Evolutionary conservation across 2,797 vertebrate species (phyloP), one percentile per base, ranked within the genome.

Genomic region (Eulemur rubriventer): DNA sequence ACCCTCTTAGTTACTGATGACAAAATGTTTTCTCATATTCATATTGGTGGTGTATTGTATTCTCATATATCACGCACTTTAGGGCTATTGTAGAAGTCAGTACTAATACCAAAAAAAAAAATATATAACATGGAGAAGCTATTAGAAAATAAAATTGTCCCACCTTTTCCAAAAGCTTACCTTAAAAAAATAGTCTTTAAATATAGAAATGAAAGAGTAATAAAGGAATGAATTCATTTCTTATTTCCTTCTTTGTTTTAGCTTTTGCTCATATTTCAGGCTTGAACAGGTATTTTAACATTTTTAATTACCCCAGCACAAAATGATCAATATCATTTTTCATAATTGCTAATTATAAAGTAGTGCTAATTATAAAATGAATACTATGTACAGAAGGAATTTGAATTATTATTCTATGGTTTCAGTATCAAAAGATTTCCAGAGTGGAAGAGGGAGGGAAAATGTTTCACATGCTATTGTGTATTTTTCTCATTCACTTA

Each of bases 61-160:
- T 48, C 38, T 91, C 43, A 72, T 38, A 48, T 73, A 30, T 41
- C 79, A 61, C 18, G 59, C 7, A 79, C 7, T 24, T 93, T 69
- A 35, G 16, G 4, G 12, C 28, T 95, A n/a, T 30, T 85, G 96
- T 72, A 61, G 16, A 69, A 91, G 14, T 61, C 35, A 91, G 2
- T 63, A 11, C 2, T 70, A 91, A 91, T 50, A 61, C 4, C 35
- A 57, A 82, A 83, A 59, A 83, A 89, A 79, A 26, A 86, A 94
- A 83, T 28, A 80, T 63, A 26, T 67, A 88, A 84, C 11, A 87
- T 38, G 55, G 5, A 90, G 28, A 94, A 35, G 2, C 6, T 63
- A 59, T 46, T 91, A 7, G 91, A 95, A 95, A 97, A 78, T 70
- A 30, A 96, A 88, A 89, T 46, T 89, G 26, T 28, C 7, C 12